These are phyloP conservation scores for Maniola hyperantus DNA, from an alignment of 2,888 invertebrate species.

Conservation along the genomic window DNA sequence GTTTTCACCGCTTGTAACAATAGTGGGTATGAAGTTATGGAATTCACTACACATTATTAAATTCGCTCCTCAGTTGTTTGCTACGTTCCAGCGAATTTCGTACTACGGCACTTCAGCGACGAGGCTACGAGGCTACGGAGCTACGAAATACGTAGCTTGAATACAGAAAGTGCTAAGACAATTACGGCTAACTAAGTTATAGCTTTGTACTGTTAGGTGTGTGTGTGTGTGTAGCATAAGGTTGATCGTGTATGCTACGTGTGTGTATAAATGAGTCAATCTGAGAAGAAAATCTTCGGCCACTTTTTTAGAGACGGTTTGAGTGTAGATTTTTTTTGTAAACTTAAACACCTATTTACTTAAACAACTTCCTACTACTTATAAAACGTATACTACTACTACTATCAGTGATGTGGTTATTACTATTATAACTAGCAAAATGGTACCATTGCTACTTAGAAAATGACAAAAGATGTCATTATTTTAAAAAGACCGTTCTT, in stretches of 20 bases:
- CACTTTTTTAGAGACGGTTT: too few relatives aligned
- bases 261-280: too few relatives aligned
- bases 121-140: conserved; percentile 29
- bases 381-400: too few relatives aligned
- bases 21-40: conserved; percentile 33
- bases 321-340: too few relatives aligned
- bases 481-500: too few relatives aligned
- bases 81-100: conserved; percentile 32
- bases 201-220: conserved; percentile 25
- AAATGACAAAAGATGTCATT: too few relatives aligned
- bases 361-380: too few relatives aligned
- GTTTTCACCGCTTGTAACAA: conserved; percentile 19
- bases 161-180: conserved; percentile 36
- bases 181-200: conserved; percentile 35
- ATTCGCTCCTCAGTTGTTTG: conserved; percentile 36
- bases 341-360: too few relatives aligned
- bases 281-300: too few relatives aligned
- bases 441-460: too few relatives aligned
- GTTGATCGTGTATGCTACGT: not conserved
- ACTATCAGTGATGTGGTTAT: too few relatives aligned
- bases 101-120: conserved; percentile 22
- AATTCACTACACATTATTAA: conserved; percentile 38
- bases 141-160: conserved; percentile 37
- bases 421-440: too few relatives aligned
- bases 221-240: conserved; percentile 18